Conservation (phyloP, 2,113 vertebrate species). For the Lonchura striata region DNA sequence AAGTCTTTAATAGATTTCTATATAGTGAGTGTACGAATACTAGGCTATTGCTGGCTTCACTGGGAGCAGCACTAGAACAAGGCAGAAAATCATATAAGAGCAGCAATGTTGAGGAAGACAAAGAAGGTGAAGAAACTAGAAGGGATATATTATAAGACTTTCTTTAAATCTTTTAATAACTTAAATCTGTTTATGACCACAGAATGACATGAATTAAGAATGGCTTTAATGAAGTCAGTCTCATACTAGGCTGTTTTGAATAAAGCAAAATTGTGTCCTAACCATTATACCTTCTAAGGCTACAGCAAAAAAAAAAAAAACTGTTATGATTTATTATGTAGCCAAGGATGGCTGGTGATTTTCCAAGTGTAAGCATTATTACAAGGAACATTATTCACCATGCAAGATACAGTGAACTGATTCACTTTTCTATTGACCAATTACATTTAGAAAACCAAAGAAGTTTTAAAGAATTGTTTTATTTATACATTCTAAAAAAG, state of each 20-base stretch:
- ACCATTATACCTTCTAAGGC: not conserved
- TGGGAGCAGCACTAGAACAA: not conserved
- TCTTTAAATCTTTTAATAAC: not conserved
- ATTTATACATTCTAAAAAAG: not conserved
- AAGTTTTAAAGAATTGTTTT: not conserved
- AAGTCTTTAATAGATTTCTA: not conserved
- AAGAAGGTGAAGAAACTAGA: not conserved
- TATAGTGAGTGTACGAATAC: not conserved
- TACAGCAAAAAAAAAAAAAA: not conserved
- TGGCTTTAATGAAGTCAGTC: not conserved
- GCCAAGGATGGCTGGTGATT: not conserved
- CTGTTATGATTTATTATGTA: not conserved
- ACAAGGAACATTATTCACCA: not conserved
- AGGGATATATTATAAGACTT: not conserved
- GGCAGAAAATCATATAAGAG: not conserved
- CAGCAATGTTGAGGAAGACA: not conserved
- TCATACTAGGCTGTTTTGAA: not conserved
- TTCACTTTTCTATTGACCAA: not conserved
- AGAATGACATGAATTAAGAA: not conserved
- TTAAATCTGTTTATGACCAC: not conserved
- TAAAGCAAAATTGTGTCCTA: not conserved
- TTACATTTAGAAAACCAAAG: not conserved
- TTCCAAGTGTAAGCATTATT: not conserved
- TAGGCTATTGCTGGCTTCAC: not conserved
- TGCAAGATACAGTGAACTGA: not conserved